Percentiles rank a stretch among this genome's conserved stretches.
These are phyloP conservation scores for Oxystoma pomonae DNA, from an alignment of 2,888 invertebrate genomes.

Conservation along the genomic window DNA sequence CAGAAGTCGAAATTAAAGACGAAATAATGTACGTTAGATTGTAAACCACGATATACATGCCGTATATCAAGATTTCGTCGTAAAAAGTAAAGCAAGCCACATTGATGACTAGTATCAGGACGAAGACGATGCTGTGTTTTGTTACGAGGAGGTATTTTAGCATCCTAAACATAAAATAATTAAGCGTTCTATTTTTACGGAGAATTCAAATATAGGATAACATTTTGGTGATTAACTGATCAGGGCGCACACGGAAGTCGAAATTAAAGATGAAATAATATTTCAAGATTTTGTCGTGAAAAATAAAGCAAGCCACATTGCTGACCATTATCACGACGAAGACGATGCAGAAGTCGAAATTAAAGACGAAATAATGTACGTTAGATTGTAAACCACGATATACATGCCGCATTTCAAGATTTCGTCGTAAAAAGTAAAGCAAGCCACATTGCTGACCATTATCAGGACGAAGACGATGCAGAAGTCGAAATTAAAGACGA, in stretches of 20 bases:
- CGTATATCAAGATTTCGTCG: not conserved
- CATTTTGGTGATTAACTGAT: too few relatives aligned
- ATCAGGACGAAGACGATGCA: too few relatives aligned
- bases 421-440: too few relatives aligned
- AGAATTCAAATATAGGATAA: too few relatives aligned
- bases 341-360: not conserved
- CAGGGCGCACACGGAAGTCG: too few relatives aligned
- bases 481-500: constrained; percentile 1
- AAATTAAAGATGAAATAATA: too few relatives aligned
- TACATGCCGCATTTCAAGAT: not conserved
- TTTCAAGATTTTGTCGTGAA: too few relatives aligned
- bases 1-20: not conserved
- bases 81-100: not conserved
- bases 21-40: not conserved
- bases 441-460: too few relatives aligned
- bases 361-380: not conserved
- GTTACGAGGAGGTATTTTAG: not conserved
- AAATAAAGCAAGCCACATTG: not conserved
- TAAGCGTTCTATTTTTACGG: too few relatives aligned
- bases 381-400: not conserved
- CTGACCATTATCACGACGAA: not conserved
- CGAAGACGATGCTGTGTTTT: not conserved
- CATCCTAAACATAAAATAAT: too few relatives aligned
- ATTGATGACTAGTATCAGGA: not conserved
- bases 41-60: not conserved